These are phyloP conservation scores for Rhinogobio ventralis DNA, from an alignment of 2,797 vertebrate genomes.

Conservation along the genomic window DNA sequence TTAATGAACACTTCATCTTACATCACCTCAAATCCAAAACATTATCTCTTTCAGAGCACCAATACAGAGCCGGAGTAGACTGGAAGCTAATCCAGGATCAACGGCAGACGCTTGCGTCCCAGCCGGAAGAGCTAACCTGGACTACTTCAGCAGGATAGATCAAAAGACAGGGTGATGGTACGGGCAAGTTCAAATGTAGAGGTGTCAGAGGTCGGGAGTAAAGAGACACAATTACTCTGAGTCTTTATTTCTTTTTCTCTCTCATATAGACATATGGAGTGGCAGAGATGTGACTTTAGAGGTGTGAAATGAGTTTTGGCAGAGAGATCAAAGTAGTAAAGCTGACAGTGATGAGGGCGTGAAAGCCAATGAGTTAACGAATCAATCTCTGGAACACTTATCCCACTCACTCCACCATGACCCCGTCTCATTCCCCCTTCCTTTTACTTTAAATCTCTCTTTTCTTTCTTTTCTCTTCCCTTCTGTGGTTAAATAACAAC, in stretches of 20 bases:
- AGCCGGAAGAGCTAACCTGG: slow-evolving; percentile 53
- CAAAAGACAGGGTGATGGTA: slow-evolving; percentile 39
- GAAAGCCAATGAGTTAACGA: slow-evolving; percentile 41
- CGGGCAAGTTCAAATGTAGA: slow-evolving; percentile 50
- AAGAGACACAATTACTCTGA: slow-evolving; percentile 65
- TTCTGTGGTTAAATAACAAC: slow-evolving; percentile 33
- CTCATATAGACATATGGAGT: slow-evolving; percentile 56
- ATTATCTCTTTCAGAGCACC: slow-evolving; percentile 30
- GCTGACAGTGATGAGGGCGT: slow-evolving; percentile 57
- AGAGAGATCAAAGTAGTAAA: slow-evolving; percentile 66
- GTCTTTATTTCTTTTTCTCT: slow-evolving; percentile 44
- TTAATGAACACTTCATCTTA: slow-evolving; percentile 28
- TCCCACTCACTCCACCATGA: slow-evolving; percentile 47
- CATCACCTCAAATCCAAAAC: slow-evolving; percentile 30
- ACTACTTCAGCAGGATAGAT: slow-evolving; percentile 41
- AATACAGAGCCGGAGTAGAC: slow-evolving; percentile 46
- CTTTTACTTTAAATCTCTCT: slow-evolving; percentile 1
- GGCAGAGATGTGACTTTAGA: slow-evolving; percentile 47
- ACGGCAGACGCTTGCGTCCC: slow-evolving; percentile 58
- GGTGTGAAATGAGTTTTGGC: slow-evolving; percentile 69
- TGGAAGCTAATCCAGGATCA: slow-evolving; percentile 33
- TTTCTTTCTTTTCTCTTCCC: not conserved
- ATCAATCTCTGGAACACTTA: slow-evolving; percentile 55
- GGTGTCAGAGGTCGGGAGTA: slow-evolving; percentile 42
- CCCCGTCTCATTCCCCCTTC: slow-evolving; percentile 20